phyloP scores from a whole-genome alignment of 2,113 vertebrate species.

The Apeltes quadracus region DNA sequence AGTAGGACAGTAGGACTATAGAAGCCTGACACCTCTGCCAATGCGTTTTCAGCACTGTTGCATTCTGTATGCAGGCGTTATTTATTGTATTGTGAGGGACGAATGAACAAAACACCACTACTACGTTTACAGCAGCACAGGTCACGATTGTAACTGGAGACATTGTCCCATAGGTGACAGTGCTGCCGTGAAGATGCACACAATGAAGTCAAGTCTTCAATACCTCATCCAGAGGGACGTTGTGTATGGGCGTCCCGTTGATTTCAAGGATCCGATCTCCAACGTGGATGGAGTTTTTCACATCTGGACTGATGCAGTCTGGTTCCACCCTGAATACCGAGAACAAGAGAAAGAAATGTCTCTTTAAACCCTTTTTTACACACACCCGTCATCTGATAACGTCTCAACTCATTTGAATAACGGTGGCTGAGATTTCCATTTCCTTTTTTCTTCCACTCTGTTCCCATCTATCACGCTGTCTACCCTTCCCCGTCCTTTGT shows the following conservation, averaged over 20 bases:
- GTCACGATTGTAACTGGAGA: not conserved
- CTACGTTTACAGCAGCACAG: conserved; percentile 1
- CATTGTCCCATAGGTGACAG: not conserved
- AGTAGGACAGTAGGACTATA: too few relatives aligned
- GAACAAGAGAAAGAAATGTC: not conserved
- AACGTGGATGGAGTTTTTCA: conserved; percentile 96
- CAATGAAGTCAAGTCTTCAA: not conserved
- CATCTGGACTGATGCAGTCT: conserved; percentile 93
- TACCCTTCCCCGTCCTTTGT: not conserved
- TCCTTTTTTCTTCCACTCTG: conserved; percentile 22
- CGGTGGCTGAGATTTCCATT: conserved; percentile 20
- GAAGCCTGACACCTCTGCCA: too few relatives aligned
- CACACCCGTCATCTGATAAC: conserved; percentile 11
- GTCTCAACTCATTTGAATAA: conserved; percentile 32
- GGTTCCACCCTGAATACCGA: conserved; percentile 83
- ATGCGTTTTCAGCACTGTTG: too few relatives aligned
- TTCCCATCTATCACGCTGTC: conserved; percentile 28
- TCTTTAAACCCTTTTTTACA: conserved; percentile 1
- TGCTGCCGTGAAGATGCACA: not conserved
- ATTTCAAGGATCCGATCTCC: conserved; percentile 97
- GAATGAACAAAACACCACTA: too few relatives aligned
- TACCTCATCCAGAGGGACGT: conserved; percentile 95
- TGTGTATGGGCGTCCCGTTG: conserved; percentile 93
- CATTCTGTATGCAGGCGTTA: too few relatives aligned
- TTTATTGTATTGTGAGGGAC: too few relatives aligned